Conservation (phyloP, 2,113 vertebrate species). For the Tragulus kanchil region DNA sequence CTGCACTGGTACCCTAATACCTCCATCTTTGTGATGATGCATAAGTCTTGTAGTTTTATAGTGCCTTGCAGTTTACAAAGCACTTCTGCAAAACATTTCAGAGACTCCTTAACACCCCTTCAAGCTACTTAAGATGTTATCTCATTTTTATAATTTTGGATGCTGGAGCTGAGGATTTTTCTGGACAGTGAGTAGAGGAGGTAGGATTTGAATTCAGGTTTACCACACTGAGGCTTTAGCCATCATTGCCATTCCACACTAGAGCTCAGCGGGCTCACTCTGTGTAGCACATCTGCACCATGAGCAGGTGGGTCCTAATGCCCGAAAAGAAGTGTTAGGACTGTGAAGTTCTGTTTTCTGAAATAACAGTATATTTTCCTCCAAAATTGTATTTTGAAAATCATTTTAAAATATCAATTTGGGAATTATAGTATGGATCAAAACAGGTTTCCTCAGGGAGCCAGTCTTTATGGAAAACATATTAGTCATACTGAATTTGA, state of each 20-base stretch:
- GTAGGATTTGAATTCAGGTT: not conserved
- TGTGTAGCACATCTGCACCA: not conserved
- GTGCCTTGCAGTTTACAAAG: not conserved
- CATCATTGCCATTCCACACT: not conserved
- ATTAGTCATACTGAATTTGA: not conserved
- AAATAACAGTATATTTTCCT: constrained; percentile 31
- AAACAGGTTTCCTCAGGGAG: not conserved
- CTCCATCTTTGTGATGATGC: not conserved
- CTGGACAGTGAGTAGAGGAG: not conserved
- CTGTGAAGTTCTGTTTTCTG: not conserved
- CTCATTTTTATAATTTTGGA: constrained; percentile 28
- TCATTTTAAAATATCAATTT: constrained; percentile 17
- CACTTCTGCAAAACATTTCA: not conserved
- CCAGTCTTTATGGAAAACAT: constrained; percentile 21
- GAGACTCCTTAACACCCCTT: not conserved
- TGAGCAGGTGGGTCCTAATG: not conserved
- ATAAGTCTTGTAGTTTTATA: not conserved
- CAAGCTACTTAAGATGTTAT: not conserved
- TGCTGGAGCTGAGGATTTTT: not conserved
- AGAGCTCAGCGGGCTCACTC: not conserved
- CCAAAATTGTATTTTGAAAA: constrained; percentile 32
- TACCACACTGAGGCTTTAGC: not conserved
- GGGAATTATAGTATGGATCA: not conserved
- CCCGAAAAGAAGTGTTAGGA: not conserved
- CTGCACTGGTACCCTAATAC: not conserved